These are phyloP conservation scores for Lagopus leucura DNA, from an alignment of 2,113 vertebrate species.

Conservation along the genomic window DNA sequence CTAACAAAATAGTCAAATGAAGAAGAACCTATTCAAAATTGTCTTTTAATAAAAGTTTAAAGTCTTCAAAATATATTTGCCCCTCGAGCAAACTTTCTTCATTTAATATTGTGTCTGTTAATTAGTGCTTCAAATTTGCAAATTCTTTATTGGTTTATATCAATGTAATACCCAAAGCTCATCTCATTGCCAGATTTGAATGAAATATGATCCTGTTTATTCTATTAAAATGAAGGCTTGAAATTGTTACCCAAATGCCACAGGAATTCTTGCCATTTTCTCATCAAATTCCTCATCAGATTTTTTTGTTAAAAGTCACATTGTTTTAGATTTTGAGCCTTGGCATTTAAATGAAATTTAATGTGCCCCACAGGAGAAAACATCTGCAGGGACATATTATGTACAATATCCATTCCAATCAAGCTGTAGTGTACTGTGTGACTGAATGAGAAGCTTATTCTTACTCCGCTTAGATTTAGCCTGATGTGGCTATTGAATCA, in stretches of 20 bases:
- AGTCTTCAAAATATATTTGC: constrained; percentile 89
- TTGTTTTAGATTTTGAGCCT: constrained; percentile 87
- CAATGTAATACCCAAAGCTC: constrained; percentile 88
- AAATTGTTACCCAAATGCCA: constrained; percentile 90
- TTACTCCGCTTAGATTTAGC: constrained; percentile 74
- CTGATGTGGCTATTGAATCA: constrained; percentile 80
- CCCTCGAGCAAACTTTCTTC: constrained; percentile 89
- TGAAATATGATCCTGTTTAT: constrained; percentile 91
- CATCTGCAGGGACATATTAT: constrained; percentile 86
- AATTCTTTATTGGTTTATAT: constrained; percentile 91
- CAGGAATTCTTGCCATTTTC: constrained; percentile 90
- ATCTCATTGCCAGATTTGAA: constrained; percentile 90
- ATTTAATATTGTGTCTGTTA: constrained; percentile 91
- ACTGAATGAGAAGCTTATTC: constrained; percentile 78
- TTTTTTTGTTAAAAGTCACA: constrained; percentile 88
- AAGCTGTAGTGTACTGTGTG: constrained; percentile 75
- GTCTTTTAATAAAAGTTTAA: constrained; percentile 88
- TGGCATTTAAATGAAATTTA: constrained; percentile 88
- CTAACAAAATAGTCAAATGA: constrained; percentile 73
- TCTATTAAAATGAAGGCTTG: constrained; percentile 88
- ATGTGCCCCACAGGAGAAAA: constrained; percentile 83
- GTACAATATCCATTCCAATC: constrained; percentile 85
- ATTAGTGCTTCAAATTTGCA: constrained; percentile 91
- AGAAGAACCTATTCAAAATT: constrained; percentile 77
- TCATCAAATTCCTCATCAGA: constrained; percentile 88